Evolutionary conservation across 2,113 vertebrate species (phyloP).

Genomic region (Paraplagusia blochii): DNA sequence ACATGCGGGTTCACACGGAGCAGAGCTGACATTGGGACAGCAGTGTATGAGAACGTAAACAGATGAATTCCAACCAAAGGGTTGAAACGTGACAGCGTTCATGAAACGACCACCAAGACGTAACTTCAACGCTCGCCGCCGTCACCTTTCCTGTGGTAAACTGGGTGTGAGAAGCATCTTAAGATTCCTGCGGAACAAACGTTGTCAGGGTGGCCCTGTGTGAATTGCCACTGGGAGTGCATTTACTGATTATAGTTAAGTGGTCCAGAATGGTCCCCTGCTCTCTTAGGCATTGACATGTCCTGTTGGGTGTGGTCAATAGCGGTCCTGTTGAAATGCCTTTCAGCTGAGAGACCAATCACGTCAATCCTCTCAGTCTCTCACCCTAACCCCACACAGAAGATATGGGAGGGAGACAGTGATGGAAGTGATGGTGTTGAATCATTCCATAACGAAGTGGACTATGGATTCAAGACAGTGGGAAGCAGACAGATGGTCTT

Average conservation of each 20-base stretch:
- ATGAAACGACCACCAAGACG: conserved; percentile 6
- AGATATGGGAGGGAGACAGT: background rate
- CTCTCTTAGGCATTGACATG: conserved; percentile 72
- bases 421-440: conserved; percentile 24
- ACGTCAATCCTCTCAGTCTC: conserved; percentile 24
- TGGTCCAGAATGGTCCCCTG: conserved; percentile 77
- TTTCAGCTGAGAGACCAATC: conserved; percentile 55
- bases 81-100: background rate
- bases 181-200: conserved; percentile 50
- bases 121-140: conserved; percentile 12
- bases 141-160: conserved; percentile 33
- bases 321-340: conserved; percentile 66
- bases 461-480: conserved; percentile 19
- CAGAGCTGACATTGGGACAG: background rate
- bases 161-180: conserved; percentile 50
- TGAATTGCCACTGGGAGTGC: conserved; percentile 69
- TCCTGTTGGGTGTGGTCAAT: conserved; percentile 65
- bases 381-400: conserved; percentile 6
- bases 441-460: conserved; percentile 29
- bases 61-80: conserved; percentile 3
- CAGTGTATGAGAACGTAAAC: background rate
- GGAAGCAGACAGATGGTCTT: conserved; percentile 6
- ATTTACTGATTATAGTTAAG: conserved; percentile 76
- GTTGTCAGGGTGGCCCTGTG: conserved; percentile 62
- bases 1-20: conserved; percentile 12